Conservation (phyloP, 2,888 invertebrate species). For the Ecliptopera silaceata region DNA sequence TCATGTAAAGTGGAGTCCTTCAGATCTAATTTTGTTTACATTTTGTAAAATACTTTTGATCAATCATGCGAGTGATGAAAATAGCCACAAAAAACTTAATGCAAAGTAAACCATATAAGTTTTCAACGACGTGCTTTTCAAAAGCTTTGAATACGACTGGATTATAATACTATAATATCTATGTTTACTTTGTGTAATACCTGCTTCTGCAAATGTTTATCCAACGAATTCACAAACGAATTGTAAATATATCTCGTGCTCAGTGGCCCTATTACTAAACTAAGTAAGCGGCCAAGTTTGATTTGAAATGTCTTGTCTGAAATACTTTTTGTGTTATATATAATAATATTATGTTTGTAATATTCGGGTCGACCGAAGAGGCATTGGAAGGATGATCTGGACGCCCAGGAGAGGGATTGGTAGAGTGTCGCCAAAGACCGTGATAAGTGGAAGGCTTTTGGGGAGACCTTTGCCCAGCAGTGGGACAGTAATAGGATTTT, state of each 20-base stretch:
- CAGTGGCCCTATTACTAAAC: too few species aligned
- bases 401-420: too few species aligned
- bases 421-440: too few species aligned
- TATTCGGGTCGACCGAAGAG: too few species aligned
- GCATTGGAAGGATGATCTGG: too few species aligned
- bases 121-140: not conserved
- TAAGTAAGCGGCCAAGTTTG: too few species aligned
- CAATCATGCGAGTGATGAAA: not conserved
- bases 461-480: too few species aligned
- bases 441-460: too few species aligned
- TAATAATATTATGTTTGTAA: too few species aligned
- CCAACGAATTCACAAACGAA: not conserved
- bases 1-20: not conserved
- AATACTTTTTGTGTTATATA: too few species aligned
- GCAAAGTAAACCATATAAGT: not conserved
- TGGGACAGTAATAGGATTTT: too few species aligned
- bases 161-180: constrained; percentile 2
- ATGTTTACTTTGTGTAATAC: not conserved
- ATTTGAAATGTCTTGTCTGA: too few species aligned
- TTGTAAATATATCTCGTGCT: not conserved
- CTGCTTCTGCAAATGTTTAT: not conserved
- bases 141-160: constrained; percentile 1
- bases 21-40: not conserved
- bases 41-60: not conserved
- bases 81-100: not conserved